Evolutionary conservation across 2,888 invertebrate species (phyloP), one percentile per base, ranked within the genome.

Genomic region (Drosophila picticornis): DNA sequence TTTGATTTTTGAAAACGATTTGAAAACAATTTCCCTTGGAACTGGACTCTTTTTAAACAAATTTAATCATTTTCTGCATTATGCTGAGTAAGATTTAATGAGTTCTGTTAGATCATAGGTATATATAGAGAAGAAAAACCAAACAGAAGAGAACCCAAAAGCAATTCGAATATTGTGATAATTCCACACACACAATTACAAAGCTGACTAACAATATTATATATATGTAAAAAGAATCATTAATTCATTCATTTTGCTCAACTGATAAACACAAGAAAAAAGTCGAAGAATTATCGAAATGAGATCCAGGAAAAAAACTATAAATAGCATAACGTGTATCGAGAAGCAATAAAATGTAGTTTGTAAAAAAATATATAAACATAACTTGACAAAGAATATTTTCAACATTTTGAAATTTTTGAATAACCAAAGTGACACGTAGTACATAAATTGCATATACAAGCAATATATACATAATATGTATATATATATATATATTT

Each of bases 261-360:
- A 91, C 88, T 84, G 40, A 48, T 40, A 50, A 59, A 31, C 38
- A 56, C 9, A 38, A 51, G 19, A 31, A 29, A 46, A 48, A 53
- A 36, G 62, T 27, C 40, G 48, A 46, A 40, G 43, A 50, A 68
- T 77, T 59, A 55, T 62, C 31, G 60, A 75, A 72, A 63, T 81
- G 83, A 84, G 88, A 83, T 87, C 80, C 89, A 90, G 64, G 69
- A 73, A 46, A 46, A 43, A 7, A 79, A 75, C 75, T 83, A 84
- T 82, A 85, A 79, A 87, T 83, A 83, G 90, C 71, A 88, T 81
- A 88, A 92, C 93, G 92, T 90, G 93, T 93, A 93, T 93, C 93
- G 90, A 92, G 82, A 93, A 93, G 93, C 93, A 93, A 93, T 93
- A 93, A 93, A 87, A 91, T 91, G 93, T 93, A 93, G 88, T 81